Conservation (phyloP, 2,797 vertebrate species). For the Gymnothorax javanicus region DNA sequence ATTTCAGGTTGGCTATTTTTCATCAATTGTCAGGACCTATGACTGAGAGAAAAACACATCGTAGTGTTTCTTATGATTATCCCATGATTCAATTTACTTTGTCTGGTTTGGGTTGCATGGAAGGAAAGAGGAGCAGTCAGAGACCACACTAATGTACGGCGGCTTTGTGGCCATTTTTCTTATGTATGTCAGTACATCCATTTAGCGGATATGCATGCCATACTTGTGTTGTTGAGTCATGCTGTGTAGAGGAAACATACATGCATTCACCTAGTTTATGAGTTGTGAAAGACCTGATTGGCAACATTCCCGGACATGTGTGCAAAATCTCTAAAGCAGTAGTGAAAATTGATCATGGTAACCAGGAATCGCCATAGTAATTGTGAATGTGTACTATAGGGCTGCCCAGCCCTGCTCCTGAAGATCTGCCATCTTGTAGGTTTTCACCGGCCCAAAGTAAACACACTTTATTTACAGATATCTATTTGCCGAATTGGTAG, state of each 20-base stretch:
- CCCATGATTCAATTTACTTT: neutral
- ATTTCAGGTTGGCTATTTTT: neutral
- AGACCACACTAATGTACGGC: neutral
- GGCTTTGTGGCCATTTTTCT: neutral
- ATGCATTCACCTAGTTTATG: neutral
- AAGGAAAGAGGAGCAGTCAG: neutral
- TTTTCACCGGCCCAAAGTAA: too few relatives aligned
- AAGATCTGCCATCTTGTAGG: neutral
- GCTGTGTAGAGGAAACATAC: neutral
- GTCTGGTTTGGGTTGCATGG: neutral
- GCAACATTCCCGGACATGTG: neutral
- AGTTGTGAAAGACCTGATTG: neutral
- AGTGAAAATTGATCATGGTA: neutral
- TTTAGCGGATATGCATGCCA: neutral
- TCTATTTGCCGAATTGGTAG: too few relatives aligned
- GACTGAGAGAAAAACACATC: neutral
- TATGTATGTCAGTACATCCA: neutral
- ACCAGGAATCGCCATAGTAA: neutral
- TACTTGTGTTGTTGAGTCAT: neutral
- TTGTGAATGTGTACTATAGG: neutral
- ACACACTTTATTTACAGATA: too few relatives aligned
- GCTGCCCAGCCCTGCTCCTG: neutral
- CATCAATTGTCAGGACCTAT: neutral
- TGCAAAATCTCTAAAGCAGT: neutral
- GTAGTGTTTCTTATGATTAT: neutral